A percentile compares a stretch with the other conserved stretches of the same genome.
Evolutionary conservation across 1,140 invertebrate species (phyloP).

Genomic region (Nebria ingens): DNA sequence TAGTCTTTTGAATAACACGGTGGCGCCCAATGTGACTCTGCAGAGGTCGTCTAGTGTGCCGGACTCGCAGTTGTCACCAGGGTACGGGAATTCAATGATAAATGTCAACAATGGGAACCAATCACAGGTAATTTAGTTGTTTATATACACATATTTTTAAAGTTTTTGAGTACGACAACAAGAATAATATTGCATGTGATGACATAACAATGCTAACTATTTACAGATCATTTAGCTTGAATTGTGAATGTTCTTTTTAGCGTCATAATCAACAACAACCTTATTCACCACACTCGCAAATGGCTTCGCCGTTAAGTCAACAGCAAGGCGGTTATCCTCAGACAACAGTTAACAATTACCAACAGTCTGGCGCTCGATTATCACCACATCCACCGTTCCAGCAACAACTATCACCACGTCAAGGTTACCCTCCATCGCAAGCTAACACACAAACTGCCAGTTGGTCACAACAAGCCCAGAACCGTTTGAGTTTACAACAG

Average conservation of each 20-base stretch:
- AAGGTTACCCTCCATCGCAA: constrained; percentile 23
- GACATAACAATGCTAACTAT: too few relatives aligned
- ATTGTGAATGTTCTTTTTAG: background rate
- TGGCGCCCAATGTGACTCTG: constrained; percentile 64
- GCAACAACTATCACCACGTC: constrained; percentile 28
- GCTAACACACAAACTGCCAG: constrained; percentile 15
- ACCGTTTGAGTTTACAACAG: constrained; percentile 39
- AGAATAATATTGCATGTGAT: background rate
- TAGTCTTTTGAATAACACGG: constrained; percentile 66
- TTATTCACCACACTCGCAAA: constrained; percentile 36
- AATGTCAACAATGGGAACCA: constrained; percentile 1
- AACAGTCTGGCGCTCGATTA: constrained; percentile 20
- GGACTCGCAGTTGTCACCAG: constrained; percentile 61
- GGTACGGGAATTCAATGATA: constrained; percentile 31
- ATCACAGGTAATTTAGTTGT: background rate
- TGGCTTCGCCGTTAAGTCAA: constrained; percentile 31
- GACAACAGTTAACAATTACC: constrained; percentile 23
- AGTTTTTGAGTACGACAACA: background rate
- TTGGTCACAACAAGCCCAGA: constrained; percentile 21
- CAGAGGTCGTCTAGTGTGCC: constrained; percentile 55
- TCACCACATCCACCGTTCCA: constrained; percentile 29
- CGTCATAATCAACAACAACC: constrained; percentile 34
- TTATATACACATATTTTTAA: background rate
- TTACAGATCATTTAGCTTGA: too few relatives aligned
- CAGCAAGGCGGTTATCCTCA: constrained; percentile 22